Conservation (phyloP, 2,888 invertebrate genomes). For the Melanostoma mellinum region DNA sequence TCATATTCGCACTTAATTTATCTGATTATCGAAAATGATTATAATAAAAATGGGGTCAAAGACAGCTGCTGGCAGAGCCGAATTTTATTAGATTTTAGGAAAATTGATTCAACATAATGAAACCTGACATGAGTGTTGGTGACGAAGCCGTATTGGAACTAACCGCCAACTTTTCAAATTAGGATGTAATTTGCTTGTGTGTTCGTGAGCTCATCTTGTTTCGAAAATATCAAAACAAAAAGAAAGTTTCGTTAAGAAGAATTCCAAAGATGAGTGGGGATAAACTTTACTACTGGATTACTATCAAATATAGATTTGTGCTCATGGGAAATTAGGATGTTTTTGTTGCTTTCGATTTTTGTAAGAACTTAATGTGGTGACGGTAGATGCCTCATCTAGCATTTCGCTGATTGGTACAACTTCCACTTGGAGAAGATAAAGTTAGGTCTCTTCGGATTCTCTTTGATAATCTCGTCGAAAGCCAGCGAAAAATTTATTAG, state of each 20-base stretch:
- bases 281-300: conserved; percentile 64
- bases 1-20: conserved; percentile 51
- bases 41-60: conserved; percentile 54
- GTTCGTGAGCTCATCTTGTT: conserved; percentile 58
- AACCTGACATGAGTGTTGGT: conserved; percentile 22
- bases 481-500: conserved; percentile 65
- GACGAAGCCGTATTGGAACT: conserved; percentile 34
- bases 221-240: conserved; percentile 14
- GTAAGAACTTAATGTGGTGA: conserved; percentile 33
- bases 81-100: conserved; percentile 48
- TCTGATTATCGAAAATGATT: conserved; percentile 61
- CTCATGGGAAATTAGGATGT: conserved; percentile 62
- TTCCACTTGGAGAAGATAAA: conserved; percentile 28
- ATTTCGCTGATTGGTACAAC: not conserved
- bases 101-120: conserved; percentile 63
- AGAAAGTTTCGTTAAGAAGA: conserved; percentile 10
- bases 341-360: conserved; percentile 49
- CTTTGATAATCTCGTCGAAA: conserved; percentile 57
- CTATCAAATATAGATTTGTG: conserved; percentile 71
- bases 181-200: conserved; percentile 61
- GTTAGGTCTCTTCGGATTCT: conserved; percentile 47
- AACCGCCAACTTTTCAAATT: conserved; percentile 66
- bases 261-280: conserved; percentile 32
- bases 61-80: not conserved
- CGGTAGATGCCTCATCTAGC: conserved; percentile 11